Evolutionary conservation across 2,888 invertebrate genomes (phyloP), one percentile per base, ranked within the genome.

Genomic region (Arrhopalites spinosus): DNA sequence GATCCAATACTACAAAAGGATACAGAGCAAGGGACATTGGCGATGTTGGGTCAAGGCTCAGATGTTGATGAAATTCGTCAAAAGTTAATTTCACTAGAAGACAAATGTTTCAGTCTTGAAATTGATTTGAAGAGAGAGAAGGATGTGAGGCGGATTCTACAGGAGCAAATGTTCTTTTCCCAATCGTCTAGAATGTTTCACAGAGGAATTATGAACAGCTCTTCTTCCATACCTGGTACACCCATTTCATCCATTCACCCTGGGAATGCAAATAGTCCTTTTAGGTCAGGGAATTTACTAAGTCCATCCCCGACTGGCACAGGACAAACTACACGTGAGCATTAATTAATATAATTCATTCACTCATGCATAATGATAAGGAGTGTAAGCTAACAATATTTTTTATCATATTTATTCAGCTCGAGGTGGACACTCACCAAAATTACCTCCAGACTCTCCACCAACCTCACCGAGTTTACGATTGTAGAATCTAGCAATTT

Each of bases 151-250:
- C 71, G 81, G 23, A 66, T 81, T 11, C 78, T 81, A 23, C 81
- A 82, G 73, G 81, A 80, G 30, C 81, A 80, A 66, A 66, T 82
- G n/a, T 80, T 81, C 30, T 79, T 82, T 30, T 79, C 78, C n/a
- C 74, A 74, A 13, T 59, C 59, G 5, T 20, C 59, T 13, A 1
- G 20, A 2, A 20, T 59, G 8, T 36, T 36, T 11, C 3, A 36
- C 11, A 36, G 36, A 36, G 2, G 23, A 11, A 23, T 2, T 7
- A 3, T 23, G 3, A 3, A 1, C 20, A 23, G 20, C 23, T 23
- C 59, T 7, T 7, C 20, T 20, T 25, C 25, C 59, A 8, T 25
- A 20, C 59, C 59, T 3, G 11, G 23, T 23, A 5, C 59, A 20
- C 59, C 59, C 11, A 50, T 13, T 50, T 7, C 23, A 8, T 59